Conservation (phyloP, 2,113 vertebrate genomes). For the Amblyornis subalaris region DNA sequence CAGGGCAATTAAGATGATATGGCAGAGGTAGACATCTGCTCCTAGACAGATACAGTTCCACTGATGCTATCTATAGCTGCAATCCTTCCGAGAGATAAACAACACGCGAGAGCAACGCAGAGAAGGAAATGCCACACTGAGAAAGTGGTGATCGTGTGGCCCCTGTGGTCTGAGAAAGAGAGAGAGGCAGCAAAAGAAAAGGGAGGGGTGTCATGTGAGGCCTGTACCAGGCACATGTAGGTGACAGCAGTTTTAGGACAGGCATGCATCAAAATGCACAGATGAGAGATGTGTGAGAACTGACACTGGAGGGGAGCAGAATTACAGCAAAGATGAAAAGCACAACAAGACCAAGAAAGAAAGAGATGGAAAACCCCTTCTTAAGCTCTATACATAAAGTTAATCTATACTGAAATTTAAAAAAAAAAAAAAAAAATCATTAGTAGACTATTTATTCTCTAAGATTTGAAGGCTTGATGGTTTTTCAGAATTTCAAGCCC, state of each 20-base stretch:
- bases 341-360: background rate
- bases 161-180: slow-evolving; percentile 76
- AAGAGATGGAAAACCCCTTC: background rate
- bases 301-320: slow-evolving; percentile 14
- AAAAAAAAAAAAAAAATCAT: background rate
- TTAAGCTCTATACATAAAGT: background rate
- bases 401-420: background rate
- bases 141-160: slow-evolving; percentile 68
- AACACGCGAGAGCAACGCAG: slow-evolving; percentile 46
- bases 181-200: slow-evolving; percentile 24
- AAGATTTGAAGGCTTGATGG: background rate
- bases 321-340: slow-evolving; percentile 27
- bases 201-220: background rate
- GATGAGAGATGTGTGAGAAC: slow-evolving; percentile 1
- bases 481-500: background rate
- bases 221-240: background rate
- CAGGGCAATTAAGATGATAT: slow-evolving; percentile 73
- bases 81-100: slow-evolving; percentile 81
- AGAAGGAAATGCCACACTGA: slow-evolving; percentile 79
- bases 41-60: slow-evolving; percentile 78
- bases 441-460: background rate
- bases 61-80: slow-evolving; percentile 78
- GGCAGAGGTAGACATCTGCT: slow-evolving; percentile 81
- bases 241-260: slow-evolving; percentile 35
- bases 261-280: background rate